A percentile compares a stretch with the other conserved stretches of the same genome.
Conservation (phyloP, 2,888 invertebrate species). For the Microctonus brassicae region DNA sequence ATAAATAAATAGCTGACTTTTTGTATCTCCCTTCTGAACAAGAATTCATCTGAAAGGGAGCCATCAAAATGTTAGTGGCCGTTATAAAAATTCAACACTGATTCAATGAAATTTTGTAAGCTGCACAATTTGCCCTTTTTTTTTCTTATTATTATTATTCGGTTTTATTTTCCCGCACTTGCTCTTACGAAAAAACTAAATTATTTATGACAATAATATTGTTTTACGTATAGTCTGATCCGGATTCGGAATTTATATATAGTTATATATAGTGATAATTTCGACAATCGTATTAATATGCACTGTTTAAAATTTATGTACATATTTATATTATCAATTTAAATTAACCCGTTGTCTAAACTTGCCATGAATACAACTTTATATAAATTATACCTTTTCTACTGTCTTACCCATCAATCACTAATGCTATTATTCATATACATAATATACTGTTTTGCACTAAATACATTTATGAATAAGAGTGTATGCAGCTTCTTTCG, state of each 20-base stretch:
- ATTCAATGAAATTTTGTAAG: conserved; percentile 32
- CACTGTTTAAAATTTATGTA: no score
- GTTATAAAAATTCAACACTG: background rate
- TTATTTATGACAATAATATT: conserved; percentile 54
- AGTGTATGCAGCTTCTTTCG: conserved; percentile 20
- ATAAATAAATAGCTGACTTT: background rate
- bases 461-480: conserved; percentile 5
- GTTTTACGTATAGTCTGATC: conserved; percentile 33
- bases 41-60: no score
- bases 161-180: conserved; percentile 1
- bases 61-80: background rate
- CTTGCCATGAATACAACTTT: no score
- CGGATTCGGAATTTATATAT: conserved; percentile 37
- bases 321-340: no score
- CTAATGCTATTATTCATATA: no score
- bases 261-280: background rate
- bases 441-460: background rate
- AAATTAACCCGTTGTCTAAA: no score
- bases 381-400: no score
- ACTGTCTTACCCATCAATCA: no score
- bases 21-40: no score
- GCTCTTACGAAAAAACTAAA: conserved; percentile 48
- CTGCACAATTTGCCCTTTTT: conserved; percentile 41
- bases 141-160: conserved; percentile 48
- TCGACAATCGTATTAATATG: background rate